Base-by-base conservation (phyloP, 2,888 invertebrate genomes). In the Agrotis exclamationis region DNA sequence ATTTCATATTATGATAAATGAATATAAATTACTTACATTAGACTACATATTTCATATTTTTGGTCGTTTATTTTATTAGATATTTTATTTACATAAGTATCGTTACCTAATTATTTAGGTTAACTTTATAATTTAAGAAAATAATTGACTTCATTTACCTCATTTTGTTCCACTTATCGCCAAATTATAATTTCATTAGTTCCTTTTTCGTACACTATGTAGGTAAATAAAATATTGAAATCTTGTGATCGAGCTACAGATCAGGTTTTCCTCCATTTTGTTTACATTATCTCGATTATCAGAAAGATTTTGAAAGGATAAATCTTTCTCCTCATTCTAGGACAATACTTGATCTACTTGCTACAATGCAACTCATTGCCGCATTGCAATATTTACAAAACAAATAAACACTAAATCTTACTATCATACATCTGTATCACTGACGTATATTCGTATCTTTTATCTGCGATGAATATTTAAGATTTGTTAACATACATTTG, bases 351-450 rank as follows among this genome's bases (percentile, higher is more conserved):
- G 47, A 33, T 56, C 54, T 74, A 50, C 48, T 11, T 33, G 7
- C 6, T 7, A 18, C 9, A 24, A 13, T 7, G 18, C 33, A 39
- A 57, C n/a, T 65, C 48, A 65, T 50, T 50, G 24, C 48, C 45
- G 72, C 56, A 57, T 74, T 39, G 22, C 45, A 64, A 71, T 54
- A 44, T 57, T 74, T 74, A 74, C 75, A 6, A 50, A 74, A 65
- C 45, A 74, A 50, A 63, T 63, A 48, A 18, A 63, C 4, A 53
- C 18, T 18, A 18, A 44, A 33, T 18, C 16, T 24, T 20, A 24
- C 14, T 44, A 57, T 50, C 3, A 5, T 48, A 48, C 70, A 70
- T 44, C 70, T 48, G 4, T 6, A 48, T 48, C 39, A 24, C 6
- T 14, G 11, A 11, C 63, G n/a, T 33, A 33, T 39, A 16, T 13